These are phyloP conservation scores for Artibeus jamaicensis DNA, from an alignment of 2,797 vertebrate genomes.

Conservation along the genomic window DNA sequence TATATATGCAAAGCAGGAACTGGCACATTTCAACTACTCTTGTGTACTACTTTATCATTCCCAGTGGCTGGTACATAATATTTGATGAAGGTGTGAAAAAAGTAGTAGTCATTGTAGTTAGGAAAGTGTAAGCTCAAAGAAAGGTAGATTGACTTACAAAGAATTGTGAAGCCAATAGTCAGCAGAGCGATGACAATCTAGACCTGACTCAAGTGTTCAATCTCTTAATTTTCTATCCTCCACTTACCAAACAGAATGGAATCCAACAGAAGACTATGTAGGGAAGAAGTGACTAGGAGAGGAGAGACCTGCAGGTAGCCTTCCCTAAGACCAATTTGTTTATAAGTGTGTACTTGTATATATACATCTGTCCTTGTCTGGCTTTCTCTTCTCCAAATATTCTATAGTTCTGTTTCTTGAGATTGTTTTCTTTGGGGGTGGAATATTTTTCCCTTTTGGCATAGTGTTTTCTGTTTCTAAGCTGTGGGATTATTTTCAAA, in stretches of 20 bases:
- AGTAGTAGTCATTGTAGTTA: background rate
- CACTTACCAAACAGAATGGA: background rate
- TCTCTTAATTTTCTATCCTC: background rate
- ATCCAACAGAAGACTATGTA: background rate
- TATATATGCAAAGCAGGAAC: background rate
- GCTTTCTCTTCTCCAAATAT: background rate
- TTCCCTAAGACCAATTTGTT: constrained; percentile 56
- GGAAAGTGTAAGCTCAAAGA: background rate
- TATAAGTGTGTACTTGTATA: background rate
- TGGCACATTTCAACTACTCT: background rate
- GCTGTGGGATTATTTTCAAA: background rate
- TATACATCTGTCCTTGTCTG: background rate
- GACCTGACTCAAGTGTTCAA: background rate
- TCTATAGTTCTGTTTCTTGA: background rate
- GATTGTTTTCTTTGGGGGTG: background rate
- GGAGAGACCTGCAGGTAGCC: background rate
- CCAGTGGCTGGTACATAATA: background rate
- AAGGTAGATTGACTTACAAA: background rate
- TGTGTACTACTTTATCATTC: background rate
- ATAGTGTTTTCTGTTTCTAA: background rate
- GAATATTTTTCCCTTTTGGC: constrained; percentile 35
- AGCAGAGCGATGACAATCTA: background rate
- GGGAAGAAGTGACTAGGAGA: background rate
- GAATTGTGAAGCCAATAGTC: background rate
- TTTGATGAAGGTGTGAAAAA: background rate